Percentiles rank a stretch among this genome's conserved stretches.
These are phyloP conservation scores for Stegostoma tigrinum DNA, from an alignment of 2,113 vertebrate species.

Conservation along the genomic window DNA sequence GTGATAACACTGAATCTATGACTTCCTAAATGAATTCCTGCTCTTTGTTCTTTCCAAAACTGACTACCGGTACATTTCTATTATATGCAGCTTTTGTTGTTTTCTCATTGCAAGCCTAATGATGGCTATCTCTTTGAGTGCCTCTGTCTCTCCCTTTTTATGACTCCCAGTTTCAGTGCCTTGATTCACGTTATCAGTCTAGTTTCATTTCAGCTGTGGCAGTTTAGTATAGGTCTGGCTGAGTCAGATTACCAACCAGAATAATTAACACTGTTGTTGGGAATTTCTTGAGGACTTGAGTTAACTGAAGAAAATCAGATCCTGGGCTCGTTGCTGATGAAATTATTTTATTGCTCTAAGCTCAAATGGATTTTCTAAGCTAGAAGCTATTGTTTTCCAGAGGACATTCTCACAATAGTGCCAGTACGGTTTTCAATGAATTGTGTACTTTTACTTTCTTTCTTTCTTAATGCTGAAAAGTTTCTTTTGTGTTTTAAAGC, in stretches of 20 bases:
- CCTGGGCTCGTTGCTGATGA: not conserved
- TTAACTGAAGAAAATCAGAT: not conserved
- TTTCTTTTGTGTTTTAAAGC: conserved; percentile 23
- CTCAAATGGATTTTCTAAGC: not conserved
- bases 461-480: conserved; percentile 37
- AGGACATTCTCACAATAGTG: conserved; percentile 21
- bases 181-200: not conserved
- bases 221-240: not conserved
- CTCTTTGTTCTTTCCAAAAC: not conserved
- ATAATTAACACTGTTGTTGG: not conserved
- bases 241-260: not conserved
- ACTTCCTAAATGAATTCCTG: not conserved
- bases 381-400: not conserved
- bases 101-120: not conserved
- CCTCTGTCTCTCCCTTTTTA: not conserved
- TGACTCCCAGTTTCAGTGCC: not conserved
- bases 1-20: not conserved
- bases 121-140: not conserved
- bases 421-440: conserved; percentile 41
- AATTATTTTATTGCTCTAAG: not conserved
- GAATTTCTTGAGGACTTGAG: not conserved
- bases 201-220: not conserved
- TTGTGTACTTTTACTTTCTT: conserved; percentile 40
- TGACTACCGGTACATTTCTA: not conserved
- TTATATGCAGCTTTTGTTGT: not conserved